Conservation (phyloP, 2,113 vertebrate genomes). For the human region GRCh38 chrX:79138501-79139000, state of each 20-base stretch:
- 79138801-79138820: background rate
- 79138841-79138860: background rate
- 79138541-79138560: background rate
- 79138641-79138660: background rate
- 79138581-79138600: background rate
- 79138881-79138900: background rate
- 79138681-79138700: background rate
- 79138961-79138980: background rate
- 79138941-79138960: background rate
- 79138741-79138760: background rate
- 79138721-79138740: background rate
- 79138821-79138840: background rate
- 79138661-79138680: background rate
- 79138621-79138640: background rate
- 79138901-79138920: background rate
- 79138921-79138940: constrained; percentile 22
- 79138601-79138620: background rate
- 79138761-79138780: background rate
- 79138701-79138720: background rate
- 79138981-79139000: constrained; percentile 2
- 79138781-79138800: background rate
- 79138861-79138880: background rate
- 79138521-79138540: background rate
- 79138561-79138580: background rate
- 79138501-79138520: background rate